Percentiles rank a stretch among this genome's conserved stretches.
phyloP scores from a whole-genome alignment of 2,113 vertebrate species.

The Leptocoma aspasia region DNA sequence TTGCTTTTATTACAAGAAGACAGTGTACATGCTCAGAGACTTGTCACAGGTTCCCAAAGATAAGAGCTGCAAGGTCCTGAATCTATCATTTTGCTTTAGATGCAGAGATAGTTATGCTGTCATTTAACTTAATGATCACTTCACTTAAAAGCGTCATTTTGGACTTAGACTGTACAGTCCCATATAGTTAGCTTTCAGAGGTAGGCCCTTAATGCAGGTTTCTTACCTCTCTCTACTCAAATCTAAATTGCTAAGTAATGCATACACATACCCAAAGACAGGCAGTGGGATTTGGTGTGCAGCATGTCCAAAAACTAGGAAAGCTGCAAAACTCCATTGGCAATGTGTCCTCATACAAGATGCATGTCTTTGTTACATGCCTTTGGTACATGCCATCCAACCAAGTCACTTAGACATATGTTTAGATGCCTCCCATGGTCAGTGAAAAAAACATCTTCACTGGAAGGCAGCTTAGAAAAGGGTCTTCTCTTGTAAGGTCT shows the following conservation, averaged over 20 bases:
- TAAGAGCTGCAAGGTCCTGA: not conserved
- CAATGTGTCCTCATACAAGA: not conserved
- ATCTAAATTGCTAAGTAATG: not conserved
- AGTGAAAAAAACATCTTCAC: not conserved
- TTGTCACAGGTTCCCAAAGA: not conserved
- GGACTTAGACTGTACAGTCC: not conserved
- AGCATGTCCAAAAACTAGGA: not conserved
- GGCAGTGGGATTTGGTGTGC: not conserved
- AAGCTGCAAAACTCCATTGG: not conserved
- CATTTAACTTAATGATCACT: not conserved
- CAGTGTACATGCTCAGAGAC: not conserved
- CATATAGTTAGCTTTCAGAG: not conserved
- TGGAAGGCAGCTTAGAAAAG: not conserved
- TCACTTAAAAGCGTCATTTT: not conserved
- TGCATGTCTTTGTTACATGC: not conserved
- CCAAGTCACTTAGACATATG: fast-evolving
- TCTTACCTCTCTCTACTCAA: not conserved
- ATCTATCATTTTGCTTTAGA: not conserved
- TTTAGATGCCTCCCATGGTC: not conserved
- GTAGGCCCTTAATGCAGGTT: not conserved
- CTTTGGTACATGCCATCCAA: not conserved
- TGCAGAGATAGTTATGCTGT: not conserved
- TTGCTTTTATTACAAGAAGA: not conserved
- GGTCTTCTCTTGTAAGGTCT: not conserved
- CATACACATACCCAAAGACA: not conserved